Percentiles rank a stretch among this genome's conserved stretches.
Evolutionary conservation across 1,140 invertebrate genomes (phyloP).

Genomic region (Ips typographus): DNA sequence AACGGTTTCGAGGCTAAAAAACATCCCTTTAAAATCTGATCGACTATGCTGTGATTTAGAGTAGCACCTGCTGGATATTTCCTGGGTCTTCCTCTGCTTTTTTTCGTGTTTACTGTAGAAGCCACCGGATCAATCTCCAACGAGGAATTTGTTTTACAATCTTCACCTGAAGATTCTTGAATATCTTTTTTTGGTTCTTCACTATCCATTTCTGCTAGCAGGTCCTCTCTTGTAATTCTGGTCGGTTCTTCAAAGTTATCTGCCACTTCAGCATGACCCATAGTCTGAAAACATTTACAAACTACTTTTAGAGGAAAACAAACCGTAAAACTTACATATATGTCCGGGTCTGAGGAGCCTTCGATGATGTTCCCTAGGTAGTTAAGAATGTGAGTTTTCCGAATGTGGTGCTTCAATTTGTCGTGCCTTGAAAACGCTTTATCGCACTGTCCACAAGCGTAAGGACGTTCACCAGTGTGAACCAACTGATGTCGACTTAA

Average conservation of each 20-base stretch:
- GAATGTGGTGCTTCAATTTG: slow-evolving; percentile 59
- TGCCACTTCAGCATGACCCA: slow-evolving; percentile 31
- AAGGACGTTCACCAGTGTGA: slow-evolving; percentile 62
- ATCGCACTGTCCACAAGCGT: slow-evolving; percentile 60
- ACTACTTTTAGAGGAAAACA: not conserved
- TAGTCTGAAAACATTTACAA: slow-evolving; percentile 22
- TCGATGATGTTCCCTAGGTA: slow-evolving; percentile 25
- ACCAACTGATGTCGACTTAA: slow-evolving; percentile 71
- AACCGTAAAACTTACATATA: slow-evolving; percentile 14
- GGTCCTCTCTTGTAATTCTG: slow-evolving; percentile 23
- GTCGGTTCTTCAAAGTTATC: slow-evolving; percentile 11
- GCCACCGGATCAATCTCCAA: not conserved
- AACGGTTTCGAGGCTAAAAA: slow-evolving; percentile 34
- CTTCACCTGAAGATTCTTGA: not conserved
- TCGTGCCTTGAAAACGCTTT: slow-evolving; percentile 67
- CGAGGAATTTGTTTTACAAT: not conserved
- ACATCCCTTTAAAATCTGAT: not conserved
- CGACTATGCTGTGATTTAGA: too few relatives aligned
- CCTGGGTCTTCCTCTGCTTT: slow-evolving; percentile 40
- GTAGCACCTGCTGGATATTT: slow-evolving; percentile 37
- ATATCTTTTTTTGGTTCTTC: not conserved
- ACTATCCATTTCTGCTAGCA: slow-evolving; percentile 6
- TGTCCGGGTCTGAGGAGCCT: not conserved
- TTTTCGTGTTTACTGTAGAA: slow-evolving; percentile 17
- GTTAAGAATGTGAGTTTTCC: slow-evolving; percentile 43